phyloP scores from a whole-genome alignment of 2,797 vertebrate species.

The Oryzias dopingdopingensis region DNA sequence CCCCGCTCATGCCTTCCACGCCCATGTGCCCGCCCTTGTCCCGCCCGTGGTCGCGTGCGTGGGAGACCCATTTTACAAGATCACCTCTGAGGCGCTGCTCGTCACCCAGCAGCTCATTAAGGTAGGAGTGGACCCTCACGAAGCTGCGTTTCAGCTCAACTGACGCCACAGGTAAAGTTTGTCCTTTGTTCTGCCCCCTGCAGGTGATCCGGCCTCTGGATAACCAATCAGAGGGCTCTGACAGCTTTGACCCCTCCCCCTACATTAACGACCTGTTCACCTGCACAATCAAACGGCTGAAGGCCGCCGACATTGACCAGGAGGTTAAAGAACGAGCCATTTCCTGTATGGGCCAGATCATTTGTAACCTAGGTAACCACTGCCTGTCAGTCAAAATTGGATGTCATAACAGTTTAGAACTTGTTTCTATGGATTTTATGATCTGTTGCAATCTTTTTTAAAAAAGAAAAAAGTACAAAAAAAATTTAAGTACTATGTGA shows the following conservation, averaged over 20 bases:
- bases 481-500: no score
- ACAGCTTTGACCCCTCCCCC: conserved; percentile 89
- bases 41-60: conserved; percentile 96
- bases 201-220: conserved; percentile 94
- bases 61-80: conserved; percentile 98
- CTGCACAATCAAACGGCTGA: conserved; percentile 94
- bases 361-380: conserved; percentile 93
- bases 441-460: no score
- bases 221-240: conserved; percentile 77
- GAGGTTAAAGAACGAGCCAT: conserved; percentile 98
- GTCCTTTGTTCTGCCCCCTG: not conserved
- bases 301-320: conserved; percentile 98
- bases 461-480: no score
- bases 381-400: not conserved
- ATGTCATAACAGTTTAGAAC: not conserved
- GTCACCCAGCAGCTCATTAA: conserved; percentile 98
- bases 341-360: conserved; percentile 99
- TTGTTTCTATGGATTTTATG: no score
- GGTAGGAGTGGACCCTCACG: conserved; percentile 30
- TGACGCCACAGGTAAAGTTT: not conserved
- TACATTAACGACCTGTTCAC: conserved; percentile 96
- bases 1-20: conserved; percentile 95
- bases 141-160: rapidly evolving
- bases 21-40: conserved; percentile 94
- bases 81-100: conserved; percentile 96